Conservation (phyloP, 2,797 vertebrate species). For the Tapirus indicus region DNA sequence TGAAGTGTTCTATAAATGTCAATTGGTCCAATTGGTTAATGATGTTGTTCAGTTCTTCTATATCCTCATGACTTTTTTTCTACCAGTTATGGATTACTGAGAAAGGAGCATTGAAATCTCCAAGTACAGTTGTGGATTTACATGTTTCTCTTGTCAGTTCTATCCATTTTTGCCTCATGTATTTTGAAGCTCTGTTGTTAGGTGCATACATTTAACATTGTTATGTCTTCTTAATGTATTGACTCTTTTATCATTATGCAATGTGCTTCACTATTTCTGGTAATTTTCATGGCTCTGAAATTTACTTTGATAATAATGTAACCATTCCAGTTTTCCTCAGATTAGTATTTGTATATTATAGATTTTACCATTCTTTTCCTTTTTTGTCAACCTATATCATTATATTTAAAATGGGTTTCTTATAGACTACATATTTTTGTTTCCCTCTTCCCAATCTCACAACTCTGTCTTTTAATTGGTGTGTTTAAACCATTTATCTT, state of each 20-base stretch:
- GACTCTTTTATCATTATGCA: background rate
- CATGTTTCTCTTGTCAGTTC: background rate
- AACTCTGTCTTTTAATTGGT: background rate
- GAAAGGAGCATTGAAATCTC: background rate
- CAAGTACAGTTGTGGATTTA: background rate
- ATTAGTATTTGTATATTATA: background rate
- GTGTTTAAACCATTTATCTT: background rate
- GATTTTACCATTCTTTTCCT: background rate
- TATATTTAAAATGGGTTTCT: background rate
- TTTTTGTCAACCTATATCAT: background rate
- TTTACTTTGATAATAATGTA: background rate
- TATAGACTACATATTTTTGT: background rate
- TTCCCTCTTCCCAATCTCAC: background rate
- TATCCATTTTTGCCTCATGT: background rate
- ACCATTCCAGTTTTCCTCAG: background rate
- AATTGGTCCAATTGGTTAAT: background rate
- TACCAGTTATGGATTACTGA: background rate
- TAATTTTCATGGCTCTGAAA: background rate
- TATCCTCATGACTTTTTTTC: background rate
- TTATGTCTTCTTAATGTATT: background rate
- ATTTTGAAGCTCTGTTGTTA: background rate
- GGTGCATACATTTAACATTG: background rate
- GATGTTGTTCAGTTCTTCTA: background rate
- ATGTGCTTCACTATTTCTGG: background rate
- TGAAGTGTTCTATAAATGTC: background rate